Evolutionary conservation across 2,888 invertebrate genomes (phyloP).

Genomic region (Eucera pruinosa): DNA sequence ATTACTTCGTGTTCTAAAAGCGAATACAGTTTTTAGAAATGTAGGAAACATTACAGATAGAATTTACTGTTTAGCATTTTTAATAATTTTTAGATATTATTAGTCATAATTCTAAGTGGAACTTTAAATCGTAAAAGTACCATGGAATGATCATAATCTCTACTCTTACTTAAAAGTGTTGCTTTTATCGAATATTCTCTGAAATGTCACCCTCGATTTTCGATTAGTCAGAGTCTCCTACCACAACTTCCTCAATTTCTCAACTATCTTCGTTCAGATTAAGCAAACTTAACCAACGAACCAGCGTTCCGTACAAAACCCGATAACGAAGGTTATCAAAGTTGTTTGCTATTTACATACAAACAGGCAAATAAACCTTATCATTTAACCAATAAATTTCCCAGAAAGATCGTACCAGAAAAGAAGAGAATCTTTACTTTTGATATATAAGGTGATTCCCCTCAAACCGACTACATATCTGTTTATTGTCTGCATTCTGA

Average conservation of each 20-base stretch:
- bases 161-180: no score
- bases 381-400: background rate
- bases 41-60: background rate
- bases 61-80: background rate
- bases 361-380: background rate
- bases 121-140: no score
- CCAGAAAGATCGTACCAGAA: background rate
- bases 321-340: conserved; percentile 19
- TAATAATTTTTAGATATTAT: no score
- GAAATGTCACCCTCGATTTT: background rate
- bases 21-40: no score
- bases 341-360: conserved; percentile 9
- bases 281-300: background rate
- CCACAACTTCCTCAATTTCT: conserved; percentile 7
- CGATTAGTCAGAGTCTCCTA: background rate
- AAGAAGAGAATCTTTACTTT: no score
- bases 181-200: no score
- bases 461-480: no score
- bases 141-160: no score
- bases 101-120: no score
- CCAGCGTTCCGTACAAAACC: background rate
- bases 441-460: no score
- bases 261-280: background rate
- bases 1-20: no score
- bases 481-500: no score